Evolutionary conservation across 2,888 invertebrate species (phyloP), one percentile per base, ranked within the genome.

Genomic region (Sphecodes monilicornis): DNA sequence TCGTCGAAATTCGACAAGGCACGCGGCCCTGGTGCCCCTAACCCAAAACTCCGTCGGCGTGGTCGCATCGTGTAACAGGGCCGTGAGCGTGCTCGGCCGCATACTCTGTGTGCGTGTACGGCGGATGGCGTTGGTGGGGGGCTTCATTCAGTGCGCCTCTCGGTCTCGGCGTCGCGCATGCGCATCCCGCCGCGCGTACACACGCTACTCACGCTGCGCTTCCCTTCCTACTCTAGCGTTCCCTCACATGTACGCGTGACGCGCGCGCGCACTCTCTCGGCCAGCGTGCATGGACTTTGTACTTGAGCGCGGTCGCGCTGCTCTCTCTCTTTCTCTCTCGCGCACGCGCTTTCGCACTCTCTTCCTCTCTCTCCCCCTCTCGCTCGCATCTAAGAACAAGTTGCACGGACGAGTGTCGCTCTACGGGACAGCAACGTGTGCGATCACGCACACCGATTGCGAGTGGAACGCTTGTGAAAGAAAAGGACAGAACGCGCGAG

Each of bases 91-190:
- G 68, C 46, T 71, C 71, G 50, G 36, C 26, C 60, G 41, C 86
- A 84, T 26, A 13, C 29, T 57, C 88, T 82, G 86, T 89, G 86
- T 88, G 68, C 83, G 80, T 84, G 82, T 72, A 78, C 84, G 85
- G 82, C 83, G 84, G 60, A 72, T 74, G 76, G 39, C 73, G 54
- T 60, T 91, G 85, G 91, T 90, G 87, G 94, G 93, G 93, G 91
- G 87, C 91, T 94, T 94, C 94, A 94, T 94, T 94, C 94, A 94
- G 93, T 88, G 92, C 90, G 90, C 91, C 91, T 90, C 84, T 88
- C 89, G 86, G 85, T 86, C 81, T 78, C 73, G 80, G 80, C 82
- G 77, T 75, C 60, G 93, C 94, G 93, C 94, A 93, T 92, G 94
- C 94, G 92, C 93, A 78, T 36, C 82, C 85, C 86, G 73, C 83